Evolutionary conservation across 2,888 invertebrate species (phyloP), one percentile per base, ranked within the genome.

Genomic region (Dasysyrphus tricinctus): DNA sequence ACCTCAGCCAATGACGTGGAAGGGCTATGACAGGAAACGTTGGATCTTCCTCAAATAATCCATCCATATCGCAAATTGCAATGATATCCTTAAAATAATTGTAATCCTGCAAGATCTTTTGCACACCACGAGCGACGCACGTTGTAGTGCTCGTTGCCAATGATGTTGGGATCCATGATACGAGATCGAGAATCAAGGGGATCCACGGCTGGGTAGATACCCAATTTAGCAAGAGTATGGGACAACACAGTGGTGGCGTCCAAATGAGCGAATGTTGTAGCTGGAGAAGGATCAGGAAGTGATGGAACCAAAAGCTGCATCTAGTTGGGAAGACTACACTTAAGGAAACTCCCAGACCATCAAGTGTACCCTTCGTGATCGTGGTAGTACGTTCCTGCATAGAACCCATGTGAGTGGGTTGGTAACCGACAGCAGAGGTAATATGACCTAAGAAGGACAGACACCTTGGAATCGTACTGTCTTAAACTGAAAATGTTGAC

Each of bases 361-460:
- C n/a, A n/a, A n/a, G n/a, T n/a, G n/a, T n/a, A 89, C 98, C 98
- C 93, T 97, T 97, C 93, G 95, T 97, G 89, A 98, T 98, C 89
- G 98, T 98, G 88, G 98, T 98, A 93, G 98, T 98, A 93, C 98
- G 95, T 93, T 98, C 98, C 95, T 98, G 98, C 97, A 98, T 97
- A 91, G 96, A 95, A 88, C 98, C 98, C 98, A 98, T 98, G 94
- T 98, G 98, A 92, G 98, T 98, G 90, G 98, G 98, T 92, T 98
- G 98, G 93, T 98, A 98, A 93, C 98, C 98, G 91, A 98, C 98
- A 92, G 98, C 98, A 44, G 96, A 97, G 89, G 98, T 98, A 91
- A 98, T 98, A 95, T 98, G 97, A 93, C 98, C 98, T 93, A 98
- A 93, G n/a, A 93, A 98, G 93, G 89, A 98, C 98, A 89, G 98